These are phyloP conservation scores for Thymelicus lineola DNA, from an alignment of 2,888 invertebrate species.

Conservation along the genomic window DNA sequence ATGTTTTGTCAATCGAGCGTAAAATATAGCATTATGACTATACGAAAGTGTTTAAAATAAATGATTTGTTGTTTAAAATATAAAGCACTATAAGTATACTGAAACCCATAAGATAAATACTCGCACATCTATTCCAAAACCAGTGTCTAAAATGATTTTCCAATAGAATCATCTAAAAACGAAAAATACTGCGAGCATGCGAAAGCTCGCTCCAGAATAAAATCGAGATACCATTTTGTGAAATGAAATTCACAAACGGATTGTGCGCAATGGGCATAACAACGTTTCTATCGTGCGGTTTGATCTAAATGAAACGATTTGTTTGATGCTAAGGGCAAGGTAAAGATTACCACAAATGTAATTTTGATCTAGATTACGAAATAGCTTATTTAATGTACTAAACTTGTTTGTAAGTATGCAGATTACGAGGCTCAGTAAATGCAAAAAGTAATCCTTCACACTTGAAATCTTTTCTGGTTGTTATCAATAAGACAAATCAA, in stretches of 20 bases:
- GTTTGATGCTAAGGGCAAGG: slow-evolving; percentile 32
- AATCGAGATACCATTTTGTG: neutral
- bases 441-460: neutral
- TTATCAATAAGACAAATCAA: too few relatives aligned
- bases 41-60: too few relatives aligned
- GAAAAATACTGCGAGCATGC: neutral
- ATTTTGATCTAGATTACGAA: slow-evolving; percentile 17
- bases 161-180: neutral
- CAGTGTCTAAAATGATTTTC: neutral
- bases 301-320: slow-evolving; percentile 31
- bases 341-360: slow-evolving; percentile 13
- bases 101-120: too few relatives aligned
- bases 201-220: neutral
- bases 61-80: too few relatives aligned
- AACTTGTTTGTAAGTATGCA: neutral
- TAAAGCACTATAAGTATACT: too few relatives aligned
- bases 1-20: too few relatives aligned
- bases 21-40: too few relatives aligned
- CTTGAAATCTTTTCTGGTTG: neutral
- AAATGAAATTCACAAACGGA: neutral
- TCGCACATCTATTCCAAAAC: too few relatives aligned
- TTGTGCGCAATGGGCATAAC: slow-evolving; percentile 17
- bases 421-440: neutral
- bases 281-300: slow-evolving; percentile 1
- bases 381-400: neutral